Evolutionary conservation across 2,888 invertebrate genomes (phyloP), one percentile per base, ranked within the genome.

Genomic region (Prionchulus punctatus): DNA sequence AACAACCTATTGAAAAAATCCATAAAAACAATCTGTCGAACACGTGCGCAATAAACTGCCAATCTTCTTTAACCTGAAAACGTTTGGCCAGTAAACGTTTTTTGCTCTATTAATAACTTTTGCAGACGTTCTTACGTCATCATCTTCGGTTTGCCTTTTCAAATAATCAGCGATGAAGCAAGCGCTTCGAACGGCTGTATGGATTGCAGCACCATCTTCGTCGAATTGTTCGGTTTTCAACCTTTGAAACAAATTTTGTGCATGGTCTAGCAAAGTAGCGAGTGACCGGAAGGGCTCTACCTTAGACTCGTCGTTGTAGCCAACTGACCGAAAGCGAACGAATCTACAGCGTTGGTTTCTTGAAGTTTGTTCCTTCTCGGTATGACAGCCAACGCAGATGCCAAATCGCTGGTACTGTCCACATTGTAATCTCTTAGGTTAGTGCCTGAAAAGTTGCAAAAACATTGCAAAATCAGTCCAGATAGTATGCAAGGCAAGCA

Each of bases 11-110:
- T 18, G 87, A 86, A 74, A 89, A 90, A 71, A 89, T 86, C 85
- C 86, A 88, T 48, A 89, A 78, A 74, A 89, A 89, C 58, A 89
- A 77, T 57, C 89, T 79, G 73, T 89, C 89, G 66, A 89, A 76
- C 50, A 89, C 88, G 85, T 88, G 86, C 56, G 88, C 89, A 43
- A 89, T 87, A 75, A 86, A 89, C 71, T 89, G 88, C 89, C 89
- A 89, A 76, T 89, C 88, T 75, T 88, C 86, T 48, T 63, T 64
- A 43, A 70, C 66, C 71, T 71, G 23, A 53, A 58, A 42, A 21
- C 36, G 18, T 12, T 12, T 36, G 18, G 12, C 36, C 49, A 3
- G 25, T 18, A 23, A 4, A 25, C 18, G 49, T 23, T 23, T 26
- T 3, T 49, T 2, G 18, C 4, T 3, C 25, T 3, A 18, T 18